A percentile compares a stretch with the other conserved stretches of the same genome.
phyloP scores from a whole-genome alignment of 64 coral and sea anemone species.

The Pocillopora damicornis region DNA sequence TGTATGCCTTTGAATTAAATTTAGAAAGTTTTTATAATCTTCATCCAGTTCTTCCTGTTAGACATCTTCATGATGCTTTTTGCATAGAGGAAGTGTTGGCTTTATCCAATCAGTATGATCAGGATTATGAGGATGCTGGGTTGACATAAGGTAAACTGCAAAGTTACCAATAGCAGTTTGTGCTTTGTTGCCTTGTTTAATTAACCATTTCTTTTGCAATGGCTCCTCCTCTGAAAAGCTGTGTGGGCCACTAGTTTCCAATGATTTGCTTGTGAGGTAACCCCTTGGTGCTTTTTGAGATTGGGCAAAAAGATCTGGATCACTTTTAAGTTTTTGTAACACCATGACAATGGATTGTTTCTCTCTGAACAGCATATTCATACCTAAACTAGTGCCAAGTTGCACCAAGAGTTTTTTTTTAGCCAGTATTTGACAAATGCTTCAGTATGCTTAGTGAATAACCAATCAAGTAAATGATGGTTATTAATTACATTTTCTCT shows the following conservation, averaged over 20 bases:
- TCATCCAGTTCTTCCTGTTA: constrained; percentile 5
- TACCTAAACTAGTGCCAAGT: constrained; percentile 51
- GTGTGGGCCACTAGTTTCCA: not conserved
- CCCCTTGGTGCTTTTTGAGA: constrained; percentile 46
- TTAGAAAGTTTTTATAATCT: constrained; percentile 51
- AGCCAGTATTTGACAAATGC: constrained; percentile 51
- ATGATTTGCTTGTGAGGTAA: constrained; percentile 2
- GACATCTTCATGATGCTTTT: constrained; percentile 4
- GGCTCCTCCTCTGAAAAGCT: not conserved
- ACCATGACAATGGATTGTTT: constrained; percentile 43
- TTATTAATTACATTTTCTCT: constrained; percentile 56
- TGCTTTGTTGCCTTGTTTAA: constrained; percentile 40
- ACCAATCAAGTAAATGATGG: constrained; percentile 61
- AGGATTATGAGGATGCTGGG: constrained; percentile 1
- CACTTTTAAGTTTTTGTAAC: constrained; percentile 31
- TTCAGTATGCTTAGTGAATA: constrained; percentile 54
- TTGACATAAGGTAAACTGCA: constrained; percentile 33
- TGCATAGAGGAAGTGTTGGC: constrained; percentile 39
- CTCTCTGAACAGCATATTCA: constrained; percentile 45
- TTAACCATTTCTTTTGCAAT: too few species aligned
- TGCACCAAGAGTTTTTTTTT: constrained; percentile 34
- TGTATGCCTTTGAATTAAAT: constrained; percentile 46
- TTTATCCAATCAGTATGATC: constrained; percentile 28
- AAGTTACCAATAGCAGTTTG: constrained; percentile 20
- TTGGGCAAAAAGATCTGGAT: constrained; percentile 4